These are phyloP conservation scores for Caerostris darwini DNA, from an alignment of 1,140 invertebrate genomes.

Conservation along the genomic window DNA sequence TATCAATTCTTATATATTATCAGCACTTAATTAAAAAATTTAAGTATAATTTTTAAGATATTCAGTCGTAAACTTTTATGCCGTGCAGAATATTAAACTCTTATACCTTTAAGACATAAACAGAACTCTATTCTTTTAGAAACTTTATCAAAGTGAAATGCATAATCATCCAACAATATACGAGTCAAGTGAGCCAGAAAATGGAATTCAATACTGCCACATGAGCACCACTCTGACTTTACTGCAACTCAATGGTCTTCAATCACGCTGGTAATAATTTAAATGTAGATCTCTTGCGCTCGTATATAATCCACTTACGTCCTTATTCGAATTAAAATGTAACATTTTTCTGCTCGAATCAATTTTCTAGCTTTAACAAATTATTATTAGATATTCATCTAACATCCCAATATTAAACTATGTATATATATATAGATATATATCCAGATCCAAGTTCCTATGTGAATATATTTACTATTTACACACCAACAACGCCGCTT, in stretches of 20 bases:
- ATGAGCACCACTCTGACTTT: not conserved
- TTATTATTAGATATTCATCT: conserved; percentile 58
- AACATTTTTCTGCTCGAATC: conserved; percentile 64
- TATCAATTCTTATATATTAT: no score
- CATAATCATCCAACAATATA: not conserved
- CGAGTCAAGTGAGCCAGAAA: not conserved
- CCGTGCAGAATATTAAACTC: no score
- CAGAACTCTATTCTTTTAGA: no score
- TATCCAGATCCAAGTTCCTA: not conserved
- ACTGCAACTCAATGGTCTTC: no score
- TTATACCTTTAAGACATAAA: no score
- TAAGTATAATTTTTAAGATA: no score
- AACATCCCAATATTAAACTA: conserved; percentile 46
- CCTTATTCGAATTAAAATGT: conserved; percentile 23
- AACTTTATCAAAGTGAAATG: no score
- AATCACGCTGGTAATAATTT: no score
- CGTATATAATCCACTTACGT: not conserved
- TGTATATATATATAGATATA: conserved; percentile 18
- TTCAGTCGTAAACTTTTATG: no score
- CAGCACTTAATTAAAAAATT: no score
- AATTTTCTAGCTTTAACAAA: conserved; percentile 12
- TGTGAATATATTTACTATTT: conserved; percentile 73
- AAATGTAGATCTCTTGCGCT: not conserved
- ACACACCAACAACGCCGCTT: conserved; percentile 40
- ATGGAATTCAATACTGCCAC: not conserved